Base-by-base conservation (phyloP, 1,140 invertebrate genomes). In the Saccostrea cuccullata region DNA sequence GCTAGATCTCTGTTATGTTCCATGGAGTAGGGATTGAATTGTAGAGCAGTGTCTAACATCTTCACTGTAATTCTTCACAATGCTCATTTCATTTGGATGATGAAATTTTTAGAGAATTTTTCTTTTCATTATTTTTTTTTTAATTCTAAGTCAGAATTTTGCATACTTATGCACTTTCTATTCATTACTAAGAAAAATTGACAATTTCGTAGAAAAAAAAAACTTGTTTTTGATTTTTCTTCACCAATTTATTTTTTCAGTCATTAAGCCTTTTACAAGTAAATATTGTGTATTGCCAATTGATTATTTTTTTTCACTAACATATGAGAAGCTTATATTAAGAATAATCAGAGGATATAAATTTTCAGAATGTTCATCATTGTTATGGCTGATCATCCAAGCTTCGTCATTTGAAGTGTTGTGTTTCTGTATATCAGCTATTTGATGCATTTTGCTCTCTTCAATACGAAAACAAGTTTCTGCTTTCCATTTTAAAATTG, bases 231-330 rank as follows among this genome's bases (percentile, higher is more conserved):
- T 77, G 26, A 36, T 77, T 73, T 77, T 77, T 77, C 2, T 77
- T 77, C 26, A 77, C 30, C 11, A 30, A 77, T 13, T 77, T 77
- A 77, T 77, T 77, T 77, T 77, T 77, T 77, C 70, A 77, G 70
- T 77, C 70, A 36, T 77, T 77, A 77, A 77, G 70, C 70, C 70
- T 77, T 77, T 77, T 77, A 77, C 70, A 77, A 77, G 70, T 77
- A 77, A 77, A 77, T 77, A 77, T 77, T 30, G 26, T 77, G 70
- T 36, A 77, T 36, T 77, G 70, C 70, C 15, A 47, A 26, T 15
- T 77, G 58, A 64, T 64, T 36, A 77, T 30, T 30, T 73, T 73
- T 36, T 13, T 13, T 64, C 58, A 30, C 30, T 77, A 77, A 77
- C 70, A 77, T 26, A 67, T 36, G 23, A 30, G 11, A 17, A 20